phyloP scores from a whole-genome alignment of 2,113 vertebrate species.

The Dolichallabes microphthalmus region DNA sequence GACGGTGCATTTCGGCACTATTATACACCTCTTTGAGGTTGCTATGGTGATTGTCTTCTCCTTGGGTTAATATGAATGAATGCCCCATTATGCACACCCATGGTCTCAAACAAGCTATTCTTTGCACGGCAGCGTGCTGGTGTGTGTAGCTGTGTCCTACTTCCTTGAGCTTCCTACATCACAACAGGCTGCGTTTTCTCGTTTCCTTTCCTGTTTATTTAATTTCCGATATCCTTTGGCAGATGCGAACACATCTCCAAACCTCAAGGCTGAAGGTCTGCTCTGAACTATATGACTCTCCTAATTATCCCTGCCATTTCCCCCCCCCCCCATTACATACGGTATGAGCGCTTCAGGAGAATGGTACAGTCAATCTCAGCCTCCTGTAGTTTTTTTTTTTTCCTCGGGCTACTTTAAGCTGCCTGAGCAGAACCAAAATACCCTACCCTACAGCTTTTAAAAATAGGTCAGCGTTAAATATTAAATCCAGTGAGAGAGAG shows the following conservation, averaged over 20 bases:
- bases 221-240: neutral
- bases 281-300: neutral
- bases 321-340: no score
- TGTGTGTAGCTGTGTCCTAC: constrained; percentile 38
- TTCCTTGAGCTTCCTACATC: constrained; percentile 26
- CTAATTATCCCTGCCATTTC: neutral
- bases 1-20: neutral
- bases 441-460: constrained; percentile 43
- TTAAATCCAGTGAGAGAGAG: constrained; percentile 42
- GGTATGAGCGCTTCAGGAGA: neutral
- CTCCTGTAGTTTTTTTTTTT: neutral
- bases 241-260: neutral
- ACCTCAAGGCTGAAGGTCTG: neutral
- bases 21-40: constrained; percentile 15
- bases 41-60: constrained; percentile 29
- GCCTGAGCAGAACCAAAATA: constrained; percentile 24
- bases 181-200: neutral
- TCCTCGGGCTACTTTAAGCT: constrained; percentile 39
- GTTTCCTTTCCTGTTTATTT: neutral
- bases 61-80: constrained; percentile 4
- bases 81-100: constrained; percentile 10
- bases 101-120: constrained; percentile 16
- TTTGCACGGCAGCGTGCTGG: constrained; percentile 16
- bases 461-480: constrained; percentile 55
- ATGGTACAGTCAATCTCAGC: neutral